Base-by-base conservation (phyloP, 2,113 vertebrate genomes). In the Rhizomys pruinosus region DNA sequence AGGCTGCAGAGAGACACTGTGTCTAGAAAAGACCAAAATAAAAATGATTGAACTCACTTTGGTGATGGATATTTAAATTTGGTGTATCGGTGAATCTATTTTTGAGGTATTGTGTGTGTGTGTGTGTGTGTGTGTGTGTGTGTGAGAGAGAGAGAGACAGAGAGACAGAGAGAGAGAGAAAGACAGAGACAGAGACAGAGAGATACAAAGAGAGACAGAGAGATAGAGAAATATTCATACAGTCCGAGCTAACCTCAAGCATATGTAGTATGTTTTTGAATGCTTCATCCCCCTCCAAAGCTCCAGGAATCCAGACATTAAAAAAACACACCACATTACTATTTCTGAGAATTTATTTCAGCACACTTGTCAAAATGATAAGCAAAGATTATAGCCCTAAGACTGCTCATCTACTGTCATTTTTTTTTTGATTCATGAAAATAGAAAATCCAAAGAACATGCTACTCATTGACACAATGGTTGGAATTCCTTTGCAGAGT, bases 301-400 rank as follows among this genome's bases (percentile, higher is more conserved):
- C 47, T 39, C n/a, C 32, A 57, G 9, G 15, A 86, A 55, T 86
- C 71, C 9, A 86, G 25, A 23, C 16, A 55, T 57, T 2, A 8
- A 72, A 8, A 1, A 52, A 64, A 27, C 6, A 27, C 27, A 3
- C 34, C 37, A 6, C 39, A 9, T 47, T 86, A 55, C 19, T 57
- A 72, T 72, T 71, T 29, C 47, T 90, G 92, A 94, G 68, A 87
- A 81, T 32, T 78, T 73, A 78, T 69, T 39, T 78, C 34, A n/a
- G n/a, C 42, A 80, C 93, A 91, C 39, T 29, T 52, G 37, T 57
- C n/a, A 32, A 80, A 93, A 79, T 84, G 57, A 52, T 32, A n/a
- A 42, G n/a, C 29, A 74, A 92, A 78, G 0, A 0, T 66, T 39
- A 34, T 1, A 27, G 44, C 17, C 34, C 34, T 52, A 59, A 74